phyloP scores from a whole-genome alignment of 1,140 invertebrate genomes.

The Drosophila eugracilis region DNA sequence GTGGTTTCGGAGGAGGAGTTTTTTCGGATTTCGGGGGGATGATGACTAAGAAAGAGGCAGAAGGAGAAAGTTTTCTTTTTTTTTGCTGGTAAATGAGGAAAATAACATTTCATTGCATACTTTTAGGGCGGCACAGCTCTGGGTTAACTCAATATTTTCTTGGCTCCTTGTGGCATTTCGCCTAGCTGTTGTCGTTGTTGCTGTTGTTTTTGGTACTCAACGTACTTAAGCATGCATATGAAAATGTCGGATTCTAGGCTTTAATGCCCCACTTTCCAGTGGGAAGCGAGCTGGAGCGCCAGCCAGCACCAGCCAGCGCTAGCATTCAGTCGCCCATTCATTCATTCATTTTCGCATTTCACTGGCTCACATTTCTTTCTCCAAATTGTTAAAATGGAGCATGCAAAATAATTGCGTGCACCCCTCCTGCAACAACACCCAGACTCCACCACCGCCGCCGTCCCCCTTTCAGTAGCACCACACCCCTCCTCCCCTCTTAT shows the following conservation, averaged over 20 bases:
- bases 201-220: conserved; percentile 1
- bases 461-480: neutral
- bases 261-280: conserved; percentile 41
- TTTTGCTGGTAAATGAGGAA: conserved; percentile 37
- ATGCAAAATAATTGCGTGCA: conserved; percentile 51
- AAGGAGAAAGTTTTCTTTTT: conserved; percentile 34
- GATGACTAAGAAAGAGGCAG: neutral
- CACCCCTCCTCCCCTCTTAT: conserved; percentile 16
- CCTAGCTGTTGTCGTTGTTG: conserved; percentile 1
- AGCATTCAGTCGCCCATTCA: conserved; percentile 44
- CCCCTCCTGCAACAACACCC: conserved; percentile 12
- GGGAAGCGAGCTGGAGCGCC: conserved; percentile 3
- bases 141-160: conserved; percentile 59
- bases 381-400: conserved; percentile 54
- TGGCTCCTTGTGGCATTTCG: conserved; percentile 46
- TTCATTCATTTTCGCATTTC: conserved; percentile 51
- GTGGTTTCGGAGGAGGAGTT: neutral
- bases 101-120: conserved; percentile 52
- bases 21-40: neutral
- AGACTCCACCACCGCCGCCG: neutral
- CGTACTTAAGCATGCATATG: conserved; percentile 56
- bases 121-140: conserved; percentile 38
- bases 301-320: too few species aligned
- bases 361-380: conserved; percentile 50
- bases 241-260: conserved; percentile 32